phyloP scores from a whole-genome alignment of 2,797 vertebrate species.

The Pterois miles region DNA sequence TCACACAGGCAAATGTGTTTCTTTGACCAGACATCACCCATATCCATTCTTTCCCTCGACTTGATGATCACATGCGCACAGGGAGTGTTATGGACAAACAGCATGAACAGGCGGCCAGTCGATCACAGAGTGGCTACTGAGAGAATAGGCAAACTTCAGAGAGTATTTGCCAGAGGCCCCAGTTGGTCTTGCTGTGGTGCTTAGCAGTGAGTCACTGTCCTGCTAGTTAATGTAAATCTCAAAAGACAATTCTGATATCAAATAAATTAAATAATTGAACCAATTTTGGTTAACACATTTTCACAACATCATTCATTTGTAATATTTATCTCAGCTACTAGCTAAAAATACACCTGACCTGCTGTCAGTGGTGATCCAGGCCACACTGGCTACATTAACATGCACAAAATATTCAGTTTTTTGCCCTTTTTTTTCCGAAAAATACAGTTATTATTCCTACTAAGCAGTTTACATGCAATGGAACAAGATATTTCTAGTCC shows the following conservation, averaged over 20 bases:
- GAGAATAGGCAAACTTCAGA: not conserved
- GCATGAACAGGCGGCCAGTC: not conserved
- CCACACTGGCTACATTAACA: not conserved
- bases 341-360: not conserved
- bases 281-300: not conserved
- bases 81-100: not conserved
- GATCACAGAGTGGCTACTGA: not conserved
- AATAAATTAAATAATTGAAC: not conserved
- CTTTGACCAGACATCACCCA: constrained; percentile 10
- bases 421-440: too few relatives aligned
- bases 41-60: constrained; percentile 6
- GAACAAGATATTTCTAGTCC: not conserved
- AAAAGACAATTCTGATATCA: not conserved
- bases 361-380: not conserved
- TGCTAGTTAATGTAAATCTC: not conserved
- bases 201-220: not conserved
- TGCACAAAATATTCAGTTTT: too few relatives aligned
- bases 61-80: not conserved
- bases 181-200: not conserved
- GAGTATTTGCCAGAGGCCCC: not conserved
- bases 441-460: too few relatives aligned
- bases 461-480: too few relatives aligned
- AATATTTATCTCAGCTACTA: not conserved
- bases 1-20: constrained; percentile 14
- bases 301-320: not conserved